phyloP scores from a whole-genome alignment of 2,888 invertebrate species.

The Bedellia somnulentella region DNA sequence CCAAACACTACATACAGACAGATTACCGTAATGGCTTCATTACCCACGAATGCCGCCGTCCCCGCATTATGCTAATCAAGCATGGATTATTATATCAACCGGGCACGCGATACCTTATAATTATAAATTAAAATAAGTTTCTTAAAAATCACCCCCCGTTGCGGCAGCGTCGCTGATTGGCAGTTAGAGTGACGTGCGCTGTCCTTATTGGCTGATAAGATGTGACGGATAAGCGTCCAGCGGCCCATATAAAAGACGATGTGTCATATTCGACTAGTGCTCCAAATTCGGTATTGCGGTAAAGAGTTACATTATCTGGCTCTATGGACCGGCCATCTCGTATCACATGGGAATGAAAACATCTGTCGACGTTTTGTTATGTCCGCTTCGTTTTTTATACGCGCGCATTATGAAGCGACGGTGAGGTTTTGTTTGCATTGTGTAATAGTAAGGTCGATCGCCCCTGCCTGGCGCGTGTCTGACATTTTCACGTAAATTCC shows the following conservation, averaged over 20 bases:
- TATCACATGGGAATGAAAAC: slow-evolving; percentile 51
- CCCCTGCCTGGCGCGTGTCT: slow-evolving; percentile 25
- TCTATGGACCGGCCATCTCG: slow-evolving; percentile 21
- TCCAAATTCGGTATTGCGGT: slow-evolving; percentile 40
- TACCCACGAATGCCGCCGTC: slow-evolving; percentile 18
- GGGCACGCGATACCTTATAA: slow-evolving; percentile 41
- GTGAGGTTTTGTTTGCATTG: slow-evolving; percentile 28
- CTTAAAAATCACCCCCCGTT: slow-evolving; percentile 40
- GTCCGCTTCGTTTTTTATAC: slow-evolving; percentile 22
- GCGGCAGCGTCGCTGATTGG: slow-evolving; percentile 45
- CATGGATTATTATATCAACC: slow-evolving; percentile 28
- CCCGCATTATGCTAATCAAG: slow-evolving; percentile 31
- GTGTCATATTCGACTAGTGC: slow-evolving; percentile 37
- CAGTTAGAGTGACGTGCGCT: slow-evolving; percentile 56
- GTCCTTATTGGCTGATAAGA: slow-evolving; percentile 59
- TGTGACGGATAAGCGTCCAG: slow-evolving; percentile 45
- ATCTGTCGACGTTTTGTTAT: slow-evolving; percentile 45
- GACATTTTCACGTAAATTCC: slow-evolving; percentile 29
- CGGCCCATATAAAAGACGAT: slow-evolving; percentile 49
- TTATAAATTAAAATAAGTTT: slow-evolving; percentile 17
- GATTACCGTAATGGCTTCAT: slow-evolving; percentile 30
- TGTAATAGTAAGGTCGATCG: slow-evolving; percentile 33
- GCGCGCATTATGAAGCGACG: slow-evolving; percentile 28
- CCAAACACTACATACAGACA: background rate
- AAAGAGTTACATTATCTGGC: slow-evolving; percentile 29